Evolutionary conservation across 2,113 vertebrate species (phyloP), one percentile per base, ranked within the genome.

Genomic region (Regulus satrapa): DNA sequence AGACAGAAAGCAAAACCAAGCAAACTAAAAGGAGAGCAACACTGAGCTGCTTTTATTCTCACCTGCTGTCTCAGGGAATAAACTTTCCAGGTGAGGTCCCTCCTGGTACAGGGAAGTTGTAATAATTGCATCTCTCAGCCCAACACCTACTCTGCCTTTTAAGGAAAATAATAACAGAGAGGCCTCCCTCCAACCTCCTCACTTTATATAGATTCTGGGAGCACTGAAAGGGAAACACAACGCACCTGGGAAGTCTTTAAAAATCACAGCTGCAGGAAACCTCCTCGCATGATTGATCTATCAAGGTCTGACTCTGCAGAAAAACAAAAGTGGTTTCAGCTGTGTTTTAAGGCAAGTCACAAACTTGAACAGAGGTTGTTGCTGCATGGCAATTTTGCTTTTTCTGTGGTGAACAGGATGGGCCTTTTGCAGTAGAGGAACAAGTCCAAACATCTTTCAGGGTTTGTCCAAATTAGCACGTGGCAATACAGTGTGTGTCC

Each of bases 101-200:
- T 63, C 17, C 45, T 43, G 23, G 25, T 14, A 48, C 18, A 25
- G 6, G 10, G 5, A 71, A 72, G 7, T 2, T 68, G 2, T 4
- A 32, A 5, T 2, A 69, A 59, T 40, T 41, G 3, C 2, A 4
- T 25, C 16, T 23, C 11, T 54, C 6, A 1, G 19, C 10, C 34
- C 10, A 34, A 58, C 56, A 78, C 1, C 2, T 7, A 14, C 2
- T 1, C 1, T 56, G 1, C 4, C 23, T 63, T 41, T 40, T 11
- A 6, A 23, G n/a, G n/a, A n/a, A n/a, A n/a, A n/a, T n/a, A n/a
- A n/a, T n/a, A n/a, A n/a, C n/a, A n/a, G n/a, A n/a, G n/a, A n/a
- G n/a, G n/a, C n/a, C n/a, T 54, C 18, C 20, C 10, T 4, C 0
- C 5, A 12, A 2, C 1, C 17, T 55, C 32, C 23, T 5, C 18